Evolutionary conservation across 2,888 invertebrate genomes (phyloP), one percentile per base, ranked within the genome.

Genomic region (Cryptocheilus praepositus): DNA sequence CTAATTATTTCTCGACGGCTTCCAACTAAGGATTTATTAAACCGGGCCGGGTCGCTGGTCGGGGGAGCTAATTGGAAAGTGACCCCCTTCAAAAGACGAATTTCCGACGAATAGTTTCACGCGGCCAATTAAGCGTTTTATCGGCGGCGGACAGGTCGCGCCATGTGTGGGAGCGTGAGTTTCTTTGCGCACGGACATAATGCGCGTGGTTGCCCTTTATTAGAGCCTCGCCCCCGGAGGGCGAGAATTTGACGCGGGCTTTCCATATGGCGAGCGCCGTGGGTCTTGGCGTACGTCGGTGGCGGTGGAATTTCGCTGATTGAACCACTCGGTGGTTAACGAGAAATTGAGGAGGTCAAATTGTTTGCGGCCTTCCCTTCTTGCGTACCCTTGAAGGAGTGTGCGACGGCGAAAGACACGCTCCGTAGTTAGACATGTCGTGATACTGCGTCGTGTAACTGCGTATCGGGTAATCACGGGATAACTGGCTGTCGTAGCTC

Each of bases 381-480:
- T 36, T 7, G 25, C 8, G 36, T 36, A 36, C 49, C 49, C 15
- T 49, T n/a, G 49, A 49, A 49, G 13, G 49, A 7, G 13, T 22
- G 15, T 21, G 22, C 52, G 21, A 49, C 49, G 19, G 7, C 52
- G 52, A 52, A 52, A n/a, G 16, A n/a, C 49, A 36, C 1, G 36
- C 8, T n/a, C 1, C 68, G 55, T 64, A 52, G 64, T 56, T 55
- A 55, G 21, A 64, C 64, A 58, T 59, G 57, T 44, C 59, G 67
- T 52, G 61, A 64, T 57, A 68, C 74, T n/a, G n/a, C n/a, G n/a
- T n/a, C n/a, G n/a, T n/a, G 66, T 79, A 83, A 83, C 83, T 79
- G 80, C 69, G 71, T 80, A 79, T 77, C 78, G 79, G 79, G 81
- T 83, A 83, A 84, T 85, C 84, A 81, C 78, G 81, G 80, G 81